phyloP scores from a whole-genome alignment of 2,888 invertebrate species.

The Pelosia muscerda region DNA sequence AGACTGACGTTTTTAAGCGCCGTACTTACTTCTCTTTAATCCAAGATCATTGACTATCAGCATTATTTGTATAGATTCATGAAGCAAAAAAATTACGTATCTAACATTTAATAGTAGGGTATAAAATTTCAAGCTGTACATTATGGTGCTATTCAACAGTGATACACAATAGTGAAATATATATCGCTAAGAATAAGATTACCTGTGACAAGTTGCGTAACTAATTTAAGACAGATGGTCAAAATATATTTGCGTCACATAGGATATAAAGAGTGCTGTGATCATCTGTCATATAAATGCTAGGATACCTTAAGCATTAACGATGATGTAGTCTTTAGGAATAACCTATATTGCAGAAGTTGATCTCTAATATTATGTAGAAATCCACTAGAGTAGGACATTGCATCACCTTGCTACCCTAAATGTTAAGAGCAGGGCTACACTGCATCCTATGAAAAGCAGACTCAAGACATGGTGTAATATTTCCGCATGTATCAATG shows the following conservation, averaged over 20 bases:
- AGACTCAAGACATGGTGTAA: no score
- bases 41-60: slow-evolving; percentile 21
- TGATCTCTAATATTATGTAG: no score
- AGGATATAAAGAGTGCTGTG: background rate
- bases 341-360: no score
- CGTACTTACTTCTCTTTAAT: background rate
- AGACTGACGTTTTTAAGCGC: background rate
- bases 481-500: no score
- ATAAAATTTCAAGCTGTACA: slow-evolving; percentile 24
- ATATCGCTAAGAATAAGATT: slow-evolving; percentile 20
- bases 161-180: slow-evolving; percentile 29
- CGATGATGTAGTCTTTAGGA: no score
- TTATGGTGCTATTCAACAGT: slow-evolving; percentile 21
- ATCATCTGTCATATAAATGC: background rate
- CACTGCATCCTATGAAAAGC: no score
- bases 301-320: no score
- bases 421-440: no score
- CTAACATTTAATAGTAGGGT: slow-evolving; percentile 6
- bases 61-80: slow-evolving; percentile 25
- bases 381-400: no score
- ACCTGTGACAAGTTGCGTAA: background rate
- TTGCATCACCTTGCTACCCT: no score
- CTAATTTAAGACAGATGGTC: background rate
- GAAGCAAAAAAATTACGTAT: slow-evolving; percentile 26
- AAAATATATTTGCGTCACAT: background rate